phyloP scores from a whole-genome alignment of 2,113 vertebrate genomes.

The Merops nubicus region DNA sequence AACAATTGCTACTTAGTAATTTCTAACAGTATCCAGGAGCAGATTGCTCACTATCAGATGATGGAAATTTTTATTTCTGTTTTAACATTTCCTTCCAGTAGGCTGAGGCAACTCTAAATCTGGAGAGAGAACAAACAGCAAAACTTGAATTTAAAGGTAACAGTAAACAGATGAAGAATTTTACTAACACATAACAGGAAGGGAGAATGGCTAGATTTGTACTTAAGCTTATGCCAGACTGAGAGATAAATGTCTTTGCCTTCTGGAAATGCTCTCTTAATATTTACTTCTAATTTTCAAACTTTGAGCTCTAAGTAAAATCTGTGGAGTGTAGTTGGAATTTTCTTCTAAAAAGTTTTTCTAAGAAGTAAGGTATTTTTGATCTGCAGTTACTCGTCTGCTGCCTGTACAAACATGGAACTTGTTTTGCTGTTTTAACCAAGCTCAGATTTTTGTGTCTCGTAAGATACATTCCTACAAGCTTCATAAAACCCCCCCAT shows the following conservation, averaged over 20 bases:
- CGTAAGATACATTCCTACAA: background rate
- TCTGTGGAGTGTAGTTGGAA: background rate
- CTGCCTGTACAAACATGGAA: background rate
- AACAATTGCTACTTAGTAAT: background rate
- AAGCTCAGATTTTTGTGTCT: background rate
- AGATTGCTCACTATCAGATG: background rate
- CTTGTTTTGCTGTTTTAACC: background rate
- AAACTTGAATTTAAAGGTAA: background rate
- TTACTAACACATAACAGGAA: background rate
- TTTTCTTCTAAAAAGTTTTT: background rate
- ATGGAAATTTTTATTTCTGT: background rate
- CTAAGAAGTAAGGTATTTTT: background rate
- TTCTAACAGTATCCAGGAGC: background rate
- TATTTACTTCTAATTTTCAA: background rate
- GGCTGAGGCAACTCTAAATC: background rate
- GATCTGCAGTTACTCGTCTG: background rate
- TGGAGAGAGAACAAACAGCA: background rate
- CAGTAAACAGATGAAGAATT: background rate
- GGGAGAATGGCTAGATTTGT: background rate
- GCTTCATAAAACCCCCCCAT: accelerated
- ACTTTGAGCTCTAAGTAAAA: background rate
- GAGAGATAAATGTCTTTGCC: background rate
- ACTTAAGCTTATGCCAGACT: background rate
- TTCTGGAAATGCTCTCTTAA: background rate
- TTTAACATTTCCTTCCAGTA: background rate